Evolutionary conservation across 2,797 vertebrate species (phyloP).

Genomic region (Falco columbarius): DNA sequence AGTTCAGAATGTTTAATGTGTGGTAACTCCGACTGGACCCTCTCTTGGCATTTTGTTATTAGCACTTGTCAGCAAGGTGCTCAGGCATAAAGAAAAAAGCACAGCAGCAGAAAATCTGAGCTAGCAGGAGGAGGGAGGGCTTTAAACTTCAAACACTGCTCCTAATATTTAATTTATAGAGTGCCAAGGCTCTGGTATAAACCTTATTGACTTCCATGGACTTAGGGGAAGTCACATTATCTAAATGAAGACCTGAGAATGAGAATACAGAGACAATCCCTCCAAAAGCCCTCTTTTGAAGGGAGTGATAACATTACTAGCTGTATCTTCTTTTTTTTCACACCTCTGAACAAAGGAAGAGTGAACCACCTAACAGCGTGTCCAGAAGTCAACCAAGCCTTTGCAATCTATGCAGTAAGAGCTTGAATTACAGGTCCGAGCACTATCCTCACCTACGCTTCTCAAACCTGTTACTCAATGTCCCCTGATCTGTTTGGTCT

Average conservation of each 20-base stretch:
- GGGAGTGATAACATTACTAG: neutral
- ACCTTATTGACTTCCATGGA: neutral
- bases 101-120: slow-evolving; percentile 63
- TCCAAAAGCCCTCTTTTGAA: neutral
- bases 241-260: neutral
- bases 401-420: neutral
- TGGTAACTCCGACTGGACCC: slow-evolving; percentile 79
- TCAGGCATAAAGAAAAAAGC: slow-evolving; percentile 79
- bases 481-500: neutral
- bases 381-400: neutral
- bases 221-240: neutral
- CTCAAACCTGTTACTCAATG: neutral
- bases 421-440: neutral
- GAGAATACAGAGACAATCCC: neutral
- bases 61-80: slow-evolving; percentile 86
- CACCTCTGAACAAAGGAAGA: slow-evolving; percentile 1
- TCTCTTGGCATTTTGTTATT: slow-evolving; percentile 84
- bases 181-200: neutral
- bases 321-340: neutral
- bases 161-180: slow-evolving; percentile 58
- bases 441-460: neutral
- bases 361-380: rapidly evolving
- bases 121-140: neutral
- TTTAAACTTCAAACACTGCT: slow-evolving; percentile 26
- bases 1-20: slow-evolving; percentile 87